Conservation (phyloP, 2,888 invertebrate genomes). For the Oegoconia quadripuncta region DNA sequence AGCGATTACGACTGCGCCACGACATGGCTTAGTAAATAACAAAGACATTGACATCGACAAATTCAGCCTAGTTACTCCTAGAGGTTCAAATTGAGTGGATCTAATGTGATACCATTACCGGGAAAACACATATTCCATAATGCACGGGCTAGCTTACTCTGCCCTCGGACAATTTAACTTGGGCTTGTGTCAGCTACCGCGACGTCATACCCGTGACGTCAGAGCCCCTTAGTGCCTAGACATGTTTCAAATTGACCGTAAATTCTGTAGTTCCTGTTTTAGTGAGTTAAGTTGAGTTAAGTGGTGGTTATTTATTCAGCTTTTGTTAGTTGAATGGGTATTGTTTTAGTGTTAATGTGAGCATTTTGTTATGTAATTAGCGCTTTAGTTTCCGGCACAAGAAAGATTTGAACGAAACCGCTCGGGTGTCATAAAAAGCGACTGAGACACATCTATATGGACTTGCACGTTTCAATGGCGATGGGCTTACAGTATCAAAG, state of each 20-base stretch:
- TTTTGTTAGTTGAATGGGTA: background rate
- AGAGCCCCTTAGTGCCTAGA: constrained; percentile 29
- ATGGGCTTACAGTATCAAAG: no score
- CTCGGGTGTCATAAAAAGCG: no score
- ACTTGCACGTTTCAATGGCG: no score
- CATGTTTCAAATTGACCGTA: constrained; percentile 44
- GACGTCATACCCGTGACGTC: constrained; percentile 27
- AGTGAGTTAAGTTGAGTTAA: background rate
- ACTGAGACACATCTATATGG: no score
- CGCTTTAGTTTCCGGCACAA: no score
- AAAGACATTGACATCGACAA: no score
- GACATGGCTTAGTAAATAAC: no score
- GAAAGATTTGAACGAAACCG: no score
- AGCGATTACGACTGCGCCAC: no score
- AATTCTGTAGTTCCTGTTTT: constrained; percentile 30
- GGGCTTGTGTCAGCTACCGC: constrained; percentile 23
- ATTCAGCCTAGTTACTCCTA: background rate
- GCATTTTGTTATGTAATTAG: no score
- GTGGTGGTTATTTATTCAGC: background rate
- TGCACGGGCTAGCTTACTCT: constrained; percentile 20
- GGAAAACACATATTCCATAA: constrained; percentile 18
- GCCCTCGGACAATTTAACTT: constrained; percentile 33
- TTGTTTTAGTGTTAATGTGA: background rate
- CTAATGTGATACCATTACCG: constrained; percentile 14
- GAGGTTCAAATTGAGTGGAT: background rate